Percentiles rank a stretch among this genome's conserved stretches.
Evolutionary conservation across 2,113 vertebrate genomes (phyloP).

Genomic region (Syngnathus floridae): DNA sequence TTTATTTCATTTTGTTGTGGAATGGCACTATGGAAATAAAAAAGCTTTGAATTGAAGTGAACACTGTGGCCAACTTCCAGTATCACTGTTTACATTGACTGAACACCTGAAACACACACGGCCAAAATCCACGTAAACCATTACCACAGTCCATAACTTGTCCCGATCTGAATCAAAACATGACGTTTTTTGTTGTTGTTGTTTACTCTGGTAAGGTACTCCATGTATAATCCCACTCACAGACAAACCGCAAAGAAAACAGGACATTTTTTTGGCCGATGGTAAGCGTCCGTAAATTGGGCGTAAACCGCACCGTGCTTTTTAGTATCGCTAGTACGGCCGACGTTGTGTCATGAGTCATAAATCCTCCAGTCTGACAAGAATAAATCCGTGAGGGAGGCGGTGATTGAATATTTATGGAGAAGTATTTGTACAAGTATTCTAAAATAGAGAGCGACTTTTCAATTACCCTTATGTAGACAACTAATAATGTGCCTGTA

Average conservation of each 20-base stretch:
- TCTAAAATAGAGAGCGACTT: too few species aligned
- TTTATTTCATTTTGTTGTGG: too few species aligned
- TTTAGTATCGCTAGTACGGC: conserved; percentile 15
- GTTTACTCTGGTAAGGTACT: background rate
- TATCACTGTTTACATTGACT: background rate
- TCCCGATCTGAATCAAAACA: background rate
- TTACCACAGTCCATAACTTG: background rate
- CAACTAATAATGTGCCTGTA: background rate
- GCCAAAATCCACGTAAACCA: background rate
- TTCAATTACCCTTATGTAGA: background rate
- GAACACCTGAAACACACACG: background rate
- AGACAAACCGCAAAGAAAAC: background rate
- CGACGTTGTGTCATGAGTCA: conserved; percentile 36
- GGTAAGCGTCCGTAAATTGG: background rate
- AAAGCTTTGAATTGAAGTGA: background rate
- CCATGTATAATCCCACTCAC: background rate
- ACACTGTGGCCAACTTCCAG: too few species aligned
- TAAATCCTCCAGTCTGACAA: conserved; percentile 14
- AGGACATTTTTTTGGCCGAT: background rate
- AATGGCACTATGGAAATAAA: background rate
- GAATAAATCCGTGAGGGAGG: conserved; percentile 26
- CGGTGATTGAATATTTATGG: too few species aligned
- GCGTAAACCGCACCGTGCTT: conserved; percentile 4
- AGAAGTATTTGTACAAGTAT: too few species aligned
- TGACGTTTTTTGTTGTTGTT: background rate